Evolutionary conservation across 1,140 invertebrate genomes (phyloP).

Genomic region (Nebria ingens): DNA sequence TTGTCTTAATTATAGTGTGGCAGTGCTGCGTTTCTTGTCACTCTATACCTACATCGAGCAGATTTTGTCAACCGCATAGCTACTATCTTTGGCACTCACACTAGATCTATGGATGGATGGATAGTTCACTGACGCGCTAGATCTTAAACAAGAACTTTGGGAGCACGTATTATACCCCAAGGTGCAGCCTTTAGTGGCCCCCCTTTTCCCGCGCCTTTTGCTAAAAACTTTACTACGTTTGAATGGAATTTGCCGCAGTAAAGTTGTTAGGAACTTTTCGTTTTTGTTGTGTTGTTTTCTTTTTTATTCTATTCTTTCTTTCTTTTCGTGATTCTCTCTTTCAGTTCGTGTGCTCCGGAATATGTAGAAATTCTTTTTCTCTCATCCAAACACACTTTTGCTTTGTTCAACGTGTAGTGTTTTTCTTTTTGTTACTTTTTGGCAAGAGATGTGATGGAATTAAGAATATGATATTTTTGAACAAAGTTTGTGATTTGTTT

Average conservation of each 20-base stretch:
- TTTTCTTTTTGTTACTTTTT: too few relatives aligned
- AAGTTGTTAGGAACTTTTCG: conserved; percentile 8
- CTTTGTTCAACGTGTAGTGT: neutral
- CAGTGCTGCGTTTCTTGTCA: neutral
- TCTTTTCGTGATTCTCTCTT: too few relatives aligned
- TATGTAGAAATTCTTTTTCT: conserved; percentile 2
- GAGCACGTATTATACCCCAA: conserved; percentile 3
- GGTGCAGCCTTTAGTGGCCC: neutral
- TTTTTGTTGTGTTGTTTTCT: conserved; percentile 2
- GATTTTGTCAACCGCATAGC: neutral
- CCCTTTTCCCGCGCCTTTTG: neutral
- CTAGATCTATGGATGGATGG: neutral
- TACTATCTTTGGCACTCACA: neutral
- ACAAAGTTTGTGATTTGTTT: neutral
- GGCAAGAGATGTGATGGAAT: conserved; percentile 4
- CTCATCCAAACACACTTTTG: too few relatives aligned
- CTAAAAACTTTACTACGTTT: conserved; percentile 8
- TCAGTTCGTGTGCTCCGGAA: neutral
- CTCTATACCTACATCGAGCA: neutral
- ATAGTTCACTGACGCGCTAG: neutral
- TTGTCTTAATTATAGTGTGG: conserved; percentile 14
- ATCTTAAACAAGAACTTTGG: conserved; percentile 3
- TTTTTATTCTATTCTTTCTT: neutral
- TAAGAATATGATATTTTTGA: conserved; percentile 5
- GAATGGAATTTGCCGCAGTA: conserved; percentile 8